phyloP scores from a whole-genome alignment of 2,113 vertebrate genomes.

The Ptyas mucosa region DNA sequence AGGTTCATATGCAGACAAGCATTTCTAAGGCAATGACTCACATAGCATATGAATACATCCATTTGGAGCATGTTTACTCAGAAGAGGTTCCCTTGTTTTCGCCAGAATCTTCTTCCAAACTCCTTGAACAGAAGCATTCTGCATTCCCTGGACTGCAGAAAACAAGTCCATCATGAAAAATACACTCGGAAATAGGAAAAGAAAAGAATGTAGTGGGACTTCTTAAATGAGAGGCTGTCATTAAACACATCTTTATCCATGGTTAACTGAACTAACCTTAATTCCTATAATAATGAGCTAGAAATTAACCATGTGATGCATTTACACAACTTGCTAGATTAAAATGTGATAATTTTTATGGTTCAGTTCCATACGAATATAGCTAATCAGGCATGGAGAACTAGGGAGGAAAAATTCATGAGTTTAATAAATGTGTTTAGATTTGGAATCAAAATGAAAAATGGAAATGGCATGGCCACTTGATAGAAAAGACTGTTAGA shows the following conservation, averaged over 20 bases:
- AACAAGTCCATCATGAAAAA: background rate
- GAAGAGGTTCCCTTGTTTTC: background rate
- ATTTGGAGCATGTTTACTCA: background rate
- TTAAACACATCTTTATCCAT: background rate
- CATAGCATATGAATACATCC: background rate
- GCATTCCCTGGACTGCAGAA: background rate
- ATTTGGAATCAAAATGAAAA: background rate
- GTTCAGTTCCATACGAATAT: background rate
- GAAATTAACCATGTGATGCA: background rate
- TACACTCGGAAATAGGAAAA: background rate
- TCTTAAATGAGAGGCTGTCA: background rate
- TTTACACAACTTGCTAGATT: background rate
- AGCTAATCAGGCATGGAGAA: background rate
- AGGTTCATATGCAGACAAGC: background rate
- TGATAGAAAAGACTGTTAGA: background rate
- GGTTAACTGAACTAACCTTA: background rate
- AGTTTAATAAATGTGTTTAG: background rate
- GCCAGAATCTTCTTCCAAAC: background rate
- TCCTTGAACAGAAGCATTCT: background rate
- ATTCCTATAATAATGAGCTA: background rate
- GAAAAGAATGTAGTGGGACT: background rate
- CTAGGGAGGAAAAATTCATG: background rate
- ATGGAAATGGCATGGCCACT: background rate
- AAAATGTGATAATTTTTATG: background rate
- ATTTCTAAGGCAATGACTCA: background rate